These are phyloP conservation scores for Phalacrocorax carbo DNA, from an alignment of 2,113 vertebrate genomes.

Conservation along the genomic window DNA sequence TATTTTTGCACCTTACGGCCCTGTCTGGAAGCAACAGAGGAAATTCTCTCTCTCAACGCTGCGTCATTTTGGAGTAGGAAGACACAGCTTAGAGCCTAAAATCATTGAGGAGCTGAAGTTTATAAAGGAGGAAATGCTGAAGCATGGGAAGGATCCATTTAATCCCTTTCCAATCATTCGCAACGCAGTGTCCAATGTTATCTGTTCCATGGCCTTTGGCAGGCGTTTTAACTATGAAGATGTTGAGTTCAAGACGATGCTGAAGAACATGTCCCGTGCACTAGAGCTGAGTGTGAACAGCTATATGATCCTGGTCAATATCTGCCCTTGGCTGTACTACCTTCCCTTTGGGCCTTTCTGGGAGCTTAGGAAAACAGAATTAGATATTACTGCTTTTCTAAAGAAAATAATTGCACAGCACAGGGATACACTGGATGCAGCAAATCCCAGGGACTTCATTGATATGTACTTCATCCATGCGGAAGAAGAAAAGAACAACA, in stretches of 20 bases:
- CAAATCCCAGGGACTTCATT: constrained; percentile 88
- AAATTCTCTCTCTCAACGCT: constrained; percentile 90
- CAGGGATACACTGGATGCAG: constrained; percentile 77
- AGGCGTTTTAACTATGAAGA: constrained; percentile 87
- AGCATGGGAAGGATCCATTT: constrained; percentile 69
- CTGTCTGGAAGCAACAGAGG: constrained; percentile 89
- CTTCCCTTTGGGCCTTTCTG: constrained; percentile 87
- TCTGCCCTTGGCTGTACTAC: constrained; percentile 88
- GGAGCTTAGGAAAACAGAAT: constrained; percentile 84
- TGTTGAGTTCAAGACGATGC: constrained; percentile 80
- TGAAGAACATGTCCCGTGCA: constrained; percentile 83
- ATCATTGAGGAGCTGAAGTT: constrained; percentile 84
- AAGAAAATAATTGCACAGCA: constrained; percentile 88
- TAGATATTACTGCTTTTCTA: constrained; percentile 88
- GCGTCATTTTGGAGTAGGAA: constrained; percentile 90
- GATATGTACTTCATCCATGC: constrained; percentile 94
- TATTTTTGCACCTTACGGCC: constrained; percentile 91
- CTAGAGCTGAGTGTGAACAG: constrained; percentile 85
- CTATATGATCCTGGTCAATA: constrained; percentile 84
- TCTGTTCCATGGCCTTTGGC: constrained; percentile 90
- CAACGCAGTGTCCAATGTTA: constrained; percentile 89
- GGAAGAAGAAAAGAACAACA: constrained; percentile 70
- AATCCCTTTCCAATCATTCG: constrained; percentile 79
- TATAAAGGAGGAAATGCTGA: constrained; percentile 84
- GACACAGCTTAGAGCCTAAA: constrained; percentile 88